These are phyloP conservation scores for Tetragonula carbonaria DNA, from an alignment of 2,888 invertebrate genomes.

Conservation along the genomic window DNA sequence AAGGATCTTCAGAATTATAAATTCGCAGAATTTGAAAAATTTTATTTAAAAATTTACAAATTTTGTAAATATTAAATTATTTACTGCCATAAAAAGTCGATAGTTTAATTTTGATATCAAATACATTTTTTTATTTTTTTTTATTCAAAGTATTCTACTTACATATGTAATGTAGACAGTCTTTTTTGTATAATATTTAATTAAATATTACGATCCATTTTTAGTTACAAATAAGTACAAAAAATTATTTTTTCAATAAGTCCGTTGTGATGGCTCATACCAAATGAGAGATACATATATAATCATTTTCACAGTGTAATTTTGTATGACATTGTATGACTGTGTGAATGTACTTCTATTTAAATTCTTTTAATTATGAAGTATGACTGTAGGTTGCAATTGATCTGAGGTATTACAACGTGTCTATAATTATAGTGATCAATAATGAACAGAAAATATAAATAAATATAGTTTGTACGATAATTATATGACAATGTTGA, in stretches of 20 bases:
- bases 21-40: conserved; percentile 17
- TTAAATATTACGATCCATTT: conserved; percentile 51
- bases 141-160: conserved; percentile 72
- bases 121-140: conserved; percentile 47
- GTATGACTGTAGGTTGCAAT: conserved; percentile 66
- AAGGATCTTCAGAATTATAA: conserved; percentile 28
- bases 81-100: conserved; percentile 75
- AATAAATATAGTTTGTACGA: conserved; percentile 70
- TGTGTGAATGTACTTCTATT: conserved; percentile 67
- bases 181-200: conserved; percentile 65
- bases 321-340: conserved; percentile 52
- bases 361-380: conserved; percentile 71
- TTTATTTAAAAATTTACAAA: conserved; percentile 63
- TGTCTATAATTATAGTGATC: conserved; percentile 77
- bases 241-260: conserved; percentile 78
- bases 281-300: conserved; percentile 75
- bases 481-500: conserved; percentile 65
- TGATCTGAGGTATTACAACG: conserved; percentile 63
- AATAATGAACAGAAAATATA: conserved; percentile 69
- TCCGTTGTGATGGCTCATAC: conserved; percentile 79
- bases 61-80: conserved; percentile 76
- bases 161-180: conserved; percentile 65
- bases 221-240: conserved; percentile 79
- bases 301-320: conserved; percentile 61
- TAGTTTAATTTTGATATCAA: conserved; percentile 57